phyloP scores from a whole-genome alignment of 1,140 invertebrate genomes.

The Drosophila miranda region DNA sequence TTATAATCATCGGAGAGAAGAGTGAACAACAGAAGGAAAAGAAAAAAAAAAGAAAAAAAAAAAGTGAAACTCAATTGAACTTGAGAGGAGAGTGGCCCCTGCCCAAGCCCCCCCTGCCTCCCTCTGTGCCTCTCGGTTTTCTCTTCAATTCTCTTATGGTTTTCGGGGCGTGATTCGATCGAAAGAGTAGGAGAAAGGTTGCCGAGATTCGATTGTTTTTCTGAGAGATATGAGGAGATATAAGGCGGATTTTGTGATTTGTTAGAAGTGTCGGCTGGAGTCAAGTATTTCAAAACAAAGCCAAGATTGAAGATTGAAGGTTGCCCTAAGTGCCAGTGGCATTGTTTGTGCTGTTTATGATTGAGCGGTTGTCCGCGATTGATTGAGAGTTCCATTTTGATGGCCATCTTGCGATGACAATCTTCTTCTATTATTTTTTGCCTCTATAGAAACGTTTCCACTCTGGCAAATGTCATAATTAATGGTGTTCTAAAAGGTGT shows the following conservation, averaged over 20 bases:
- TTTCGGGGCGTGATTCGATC: slow-evolving; percentile 47
- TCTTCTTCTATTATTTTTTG: too few relatives aligned
- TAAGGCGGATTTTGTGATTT: slow-evolving; percentile 16
- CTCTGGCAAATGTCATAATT: too few relatives aligned
- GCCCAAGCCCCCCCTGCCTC: background rate
- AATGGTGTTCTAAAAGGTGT: too few relatives aligned
- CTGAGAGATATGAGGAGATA: slow-evolving; percentile 23
- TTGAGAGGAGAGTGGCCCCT: slow-evolving; percentile 20
- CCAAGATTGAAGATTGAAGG: too few relatives aligned
- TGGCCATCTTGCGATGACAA: too few relatives aligned
- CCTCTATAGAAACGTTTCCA: too few relatives aligned
- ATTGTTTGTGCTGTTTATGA: too few relatives aligned
- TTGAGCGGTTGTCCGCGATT: too few relatives aligned
- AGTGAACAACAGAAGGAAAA: too few relatives aligned
- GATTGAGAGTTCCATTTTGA: too few relatives aligned
- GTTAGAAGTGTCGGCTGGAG: slow-evolving; percentile 1
- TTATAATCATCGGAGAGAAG: slow-evolving; percentile 8
- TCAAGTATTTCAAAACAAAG: background rate
- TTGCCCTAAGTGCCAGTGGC: too few relatives aligned
- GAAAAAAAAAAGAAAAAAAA: background rate
- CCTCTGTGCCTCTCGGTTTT: background rate
- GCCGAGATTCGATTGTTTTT: slow-evolving; percentile 37
- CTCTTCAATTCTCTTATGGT: slow-evolving; percentile 42
- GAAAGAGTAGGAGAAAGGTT: slow-evolving; percentile 53
- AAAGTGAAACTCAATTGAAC: slow-evolving; percentile 69